Evolutionary conservation across 1,140 invertebrate genomes (phyloP).

Genomic region (Drosophila teissieri): DNA sequence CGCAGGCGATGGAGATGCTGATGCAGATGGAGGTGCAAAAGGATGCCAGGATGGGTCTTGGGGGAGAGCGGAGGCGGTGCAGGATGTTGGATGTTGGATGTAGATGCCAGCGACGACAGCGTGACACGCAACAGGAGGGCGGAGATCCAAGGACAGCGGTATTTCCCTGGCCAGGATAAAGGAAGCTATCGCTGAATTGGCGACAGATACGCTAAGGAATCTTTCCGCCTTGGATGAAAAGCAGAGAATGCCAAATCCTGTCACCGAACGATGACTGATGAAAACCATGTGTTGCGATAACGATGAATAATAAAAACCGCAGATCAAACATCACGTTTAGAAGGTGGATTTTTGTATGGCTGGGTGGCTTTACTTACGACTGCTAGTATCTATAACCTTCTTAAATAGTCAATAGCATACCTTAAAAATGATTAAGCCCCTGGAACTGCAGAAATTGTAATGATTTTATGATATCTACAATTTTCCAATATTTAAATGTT

Average conservation of each 20-base stretch:
- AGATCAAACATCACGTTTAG: neutral
- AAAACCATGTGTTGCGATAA: constrained; percentile 1
- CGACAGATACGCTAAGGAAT: constrained; percentile 30
- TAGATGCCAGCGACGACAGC: constrained; percentile 41
- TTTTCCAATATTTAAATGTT: neutral
- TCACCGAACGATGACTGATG: constrained; percentile 4
- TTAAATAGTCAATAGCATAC: neutral
- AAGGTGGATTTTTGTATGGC: neutral
- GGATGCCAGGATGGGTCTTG: constrained; percentile 1
- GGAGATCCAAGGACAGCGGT: constrained; percentile 6
- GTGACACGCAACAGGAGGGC: constrained; percentile 43
- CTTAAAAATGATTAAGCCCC: too few species aligned
- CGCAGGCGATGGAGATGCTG: constrained; percentile 16
- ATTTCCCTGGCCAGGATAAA: constrained; percentile 32
- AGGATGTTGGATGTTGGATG: too few species aligned
- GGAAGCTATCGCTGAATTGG: constrained; percentile 27
- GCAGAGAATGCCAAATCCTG: neutral
- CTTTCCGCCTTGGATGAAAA: constrained; percentile 17
- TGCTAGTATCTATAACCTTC: too few species aligned
- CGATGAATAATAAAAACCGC: neutral
- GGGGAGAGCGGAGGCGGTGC: neutral
- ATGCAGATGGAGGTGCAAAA: constrained; percentile 42
- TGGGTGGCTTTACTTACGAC: neutral
- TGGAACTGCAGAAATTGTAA: too few species aligned
- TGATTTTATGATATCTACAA: too few species aligned